Evolutionary conservation across 2,888 invertebrate genomes (phyloP).

Genomic region (Branchipolynoe longqiensis): DNA sequence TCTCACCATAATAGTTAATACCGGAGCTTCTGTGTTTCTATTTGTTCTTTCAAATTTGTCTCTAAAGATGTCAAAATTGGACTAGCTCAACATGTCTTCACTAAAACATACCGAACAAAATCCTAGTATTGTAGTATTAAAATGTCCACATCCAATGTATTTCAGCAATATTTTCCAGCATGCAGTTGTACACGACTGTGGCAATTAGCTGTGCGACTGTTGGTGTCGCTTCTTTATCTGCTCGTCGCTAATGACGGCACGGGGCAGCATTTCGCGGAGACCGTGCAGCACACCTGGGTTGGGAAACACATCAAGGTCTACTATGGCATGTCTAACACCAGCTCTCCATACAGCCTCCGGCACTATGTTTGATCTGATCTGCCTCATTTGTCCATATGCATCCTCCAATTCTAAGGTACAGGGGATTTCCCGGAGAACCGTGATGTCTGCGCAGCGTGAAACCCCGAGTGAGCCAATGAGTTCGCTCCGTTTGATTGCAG

Average conservation of each 20-base stretch:
- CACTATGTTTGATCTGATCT: slow-evolving; percentile 67
- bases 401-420: slow-evolving; percentile 72
- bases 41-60: no score
- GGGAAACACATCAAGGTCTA: slow-evolving; percentile 18
- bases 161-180: neutral
- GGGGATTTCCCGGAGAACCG: slow-evolving; percentile 71
- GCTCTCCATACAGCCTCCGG: slow-evolving; percentile 75
- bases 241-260: neutral
- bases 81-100: no score
- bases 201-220: neutral
- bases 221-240: neutral
- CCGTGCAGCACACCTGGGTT: slow-evolving; percentile 1
- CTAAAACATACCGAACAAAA: no score
- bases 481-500: slow-evolving; percentile 67
- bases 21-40: no score
- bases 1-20: no score
- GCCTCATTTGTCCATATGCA: slow-evolving; percentile 69
- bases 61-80: no score
- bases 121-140: no score
- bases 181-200: neutral
- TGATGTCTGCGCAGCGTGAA: slow-evolving; percentile 74
- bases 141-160: no score
- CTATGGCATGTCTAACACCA: slow-evolving; percentile 68
- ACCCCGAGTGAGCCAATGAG: slow-evolving; percentile 69
- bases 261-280: neutral